Evolutionary conservation across 2,113 vertebrate species (phyloP).

Genomic region (Austrofundulus limnaeus): DNA sequence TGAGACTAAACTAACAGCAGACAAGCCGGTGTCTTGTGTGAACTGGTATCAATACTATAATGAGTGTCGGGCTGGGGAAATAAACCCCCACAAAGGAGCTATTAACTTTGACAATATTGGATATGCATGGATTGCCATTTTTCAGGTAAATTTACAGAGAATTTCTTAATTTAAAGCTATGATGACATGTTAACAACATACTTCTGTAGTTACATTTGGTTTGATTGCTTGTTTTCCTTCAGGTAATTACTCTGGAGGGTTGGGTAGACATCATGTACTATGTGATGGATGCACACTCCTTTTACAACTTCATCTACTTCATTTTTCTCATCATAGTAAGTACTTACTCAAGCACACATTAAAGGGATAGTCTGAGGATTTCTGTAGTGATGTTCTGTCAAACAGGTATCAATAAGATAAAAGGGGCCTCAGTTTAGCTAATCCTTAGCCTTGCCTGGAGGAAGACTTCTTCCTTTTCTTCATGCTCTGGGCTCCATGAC

Average conservation of each 20-base stretch:
- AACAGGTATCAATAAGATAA: too few species aligned
- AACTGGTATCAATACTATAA: constrained; percentile 98
- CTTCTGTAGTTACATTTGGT: constrained; percentile 3
- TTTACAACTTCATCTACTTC: constrained; percentile 80
- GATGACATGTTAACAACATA: not conserved
- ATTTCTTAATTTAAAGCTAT: not conserved
- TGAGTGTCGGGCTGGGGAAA: constrained; percentile 86
- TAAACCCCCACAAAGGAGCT: constrained; percentile 96
- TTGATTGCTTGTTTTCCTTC: constrained; percentile 9
- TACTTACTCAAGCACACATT: constrained; percentile 10
- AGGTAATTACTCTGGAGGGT: constrained; percentile 77
- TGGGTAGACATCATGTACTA: constrained; percentile 81
- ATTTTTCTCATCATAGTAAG: constrained; percentile 79
- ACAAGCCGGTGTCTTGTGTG: constrained; percentile 79
- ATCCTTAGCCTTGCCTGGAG: too few species aligned
- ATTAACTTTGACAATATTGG: constrained; percentile 99
- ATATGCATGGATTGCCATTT: constrained; percentile 98
- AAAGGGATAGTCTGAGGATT: too few species aligned
- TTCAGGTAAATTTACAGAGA: constrained; percentile 83
- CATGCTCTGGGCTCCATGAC: too few species aligned
- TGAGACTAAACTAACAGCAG: constrained; percentile 22
- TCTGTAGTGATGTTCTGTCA: too few species aligned
- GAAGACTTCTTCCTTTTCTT: too few species aligned
- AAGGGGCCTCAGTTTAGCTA: too few species aligned
- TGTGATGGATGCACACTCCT: constrained; percentile 78